phyloP scores from a whole-genome alignment of 2,888 invertebrate species.

The Protodeltote pygarga region DNA sequence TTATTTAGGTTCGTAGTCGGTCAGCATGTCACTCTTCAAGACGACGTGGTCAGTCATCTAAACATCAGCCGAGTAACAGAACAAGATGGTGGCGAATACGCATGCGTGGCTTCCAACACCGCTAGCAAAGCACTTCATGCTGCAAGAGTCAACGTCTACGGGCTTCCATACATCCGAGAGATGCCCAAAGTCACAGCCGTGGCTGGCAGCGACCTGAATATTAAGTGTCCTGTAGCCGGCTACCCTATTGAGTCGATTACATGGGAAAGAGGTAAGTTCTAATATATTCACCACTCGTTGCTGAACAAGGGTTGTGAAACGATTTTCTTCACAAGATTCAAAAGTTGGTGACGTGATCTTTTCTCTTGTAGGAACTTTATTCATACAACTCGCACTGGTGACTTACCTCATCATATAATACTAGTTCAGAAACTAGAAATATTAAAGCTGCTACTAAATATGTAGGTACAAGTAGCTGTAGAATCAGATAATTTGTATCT shows the following conservation, averaged over 20 bases:
- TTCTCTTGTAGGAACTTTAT: too few species aligned
- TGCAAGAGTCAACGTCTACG: constrained; percentile 95
- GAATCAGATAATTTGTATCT: too few species aligned
- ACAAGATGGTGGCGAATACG: constrained; percentile 96
- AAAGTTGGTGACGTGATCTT: constrained; percentile 25
- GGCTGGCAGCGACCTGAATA: constrained; percentile 93
- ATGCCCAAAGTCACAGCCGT: constrained; percentile 96
- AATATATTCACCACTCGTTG: constrained; percentile 36
- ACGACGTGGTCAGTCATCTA: constrained; percentile 96
- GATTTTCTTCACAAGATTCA: constrained; percentile 22
- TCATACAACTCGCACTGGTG: too few species aligned
- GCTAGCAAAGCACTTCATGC: constrained; percentile 93
- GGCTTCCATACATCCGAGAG: constrained; percentile 93
- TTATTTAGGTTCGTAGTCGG: constrained; percentile 93
- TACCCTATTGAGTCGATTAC: constrained; percentile 95
- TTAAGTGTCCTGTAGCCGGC: constrained; percentile 96
- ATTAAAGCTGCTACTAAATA: too few species aligned
- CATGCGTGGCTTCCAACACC: constrained; percentile 93
- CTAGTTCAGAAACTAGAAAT: too few species aligned
- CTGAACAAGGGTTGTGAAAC: constrained; percentile 25
- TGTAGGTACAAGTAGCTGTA: too few species aligned
- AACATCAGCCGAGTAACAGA: constrained; percentile 95
- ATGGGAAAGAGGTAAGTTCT: constrained; percentile 94
- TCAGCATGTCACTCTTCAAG: constrained; percentile 96
- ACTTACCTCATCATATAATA: too few species aligned